A percentile compares a stretch with the other conserved stretches of the same genome.
These are phyloP conservation scores for Apis dorsata DNA, from an alignment of 1,140 invertebrate genomes.

Conservation along the genomic window DNA sequence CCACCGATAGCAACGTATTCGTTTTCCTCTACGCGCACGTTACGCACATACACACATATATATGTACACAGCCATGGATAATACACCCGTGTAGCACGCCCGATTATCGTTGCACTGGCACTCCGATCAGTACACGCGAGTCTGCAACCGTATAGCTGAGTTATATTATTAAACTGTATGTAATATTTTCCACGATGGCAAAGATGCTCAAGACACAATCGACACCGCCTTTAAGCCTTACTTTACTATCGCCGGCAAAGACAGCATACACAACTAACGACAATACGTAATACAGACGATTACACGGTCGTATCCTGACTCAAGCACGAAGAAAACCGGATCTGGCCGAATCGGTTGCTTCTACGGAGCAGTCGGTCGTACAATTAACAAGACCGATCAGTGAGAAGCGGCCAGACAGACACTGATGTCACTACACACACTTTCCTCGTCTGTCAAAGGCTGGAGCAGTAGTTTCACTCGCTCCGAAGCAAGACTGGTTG, in stretches of 20 bases:
- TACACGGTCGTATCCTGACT: constrained; percentile 12
- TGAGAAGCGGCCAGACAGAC: constrained; percentile 46
- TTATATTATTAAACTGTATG: constrained; percentile 44
- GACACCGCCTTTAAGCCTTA: constrained; percentile 55
- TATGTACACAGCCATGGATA: constrained; percentile 51
- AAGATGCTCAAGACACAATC: constrained; percentile 26
- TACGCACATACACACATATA: constrained; percentile 57
- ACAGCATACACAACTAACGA: constrained; percentile 42
- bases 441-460: constrained; percentile 69
- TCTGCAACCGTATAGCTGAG: constrained; percentile 31
- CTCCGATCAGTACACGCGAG: constrained; percentile 59
- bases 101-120: constrained; percentile 60
- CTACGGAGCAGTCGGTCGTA: constrained; percentile 24
- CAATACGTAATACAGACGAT: constrained; percentile 27
- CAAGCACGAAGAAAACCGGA: constrained; percentile 36
- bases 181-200: constrained; percentile 35
- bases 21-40: constrained; percentile 62
- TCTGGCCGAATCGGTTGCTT: constrained; percentile 21
- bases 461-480: constrained; percentile 70
- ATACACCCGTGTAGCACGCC: constrained; percentile 57
- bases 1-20: constrained; percentile 22
- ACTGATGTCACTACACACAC: constrained; percentile 63
- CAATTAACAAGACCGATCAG: constrained; percentile 34
- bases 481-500: constrained; percentile 77
- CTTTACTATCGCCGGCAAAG: constrained; percentile 50